phyloP scores from a whole-genome alignment of 2,888 invertebrate species.

The Neoitamus cyanurus region DNA sequence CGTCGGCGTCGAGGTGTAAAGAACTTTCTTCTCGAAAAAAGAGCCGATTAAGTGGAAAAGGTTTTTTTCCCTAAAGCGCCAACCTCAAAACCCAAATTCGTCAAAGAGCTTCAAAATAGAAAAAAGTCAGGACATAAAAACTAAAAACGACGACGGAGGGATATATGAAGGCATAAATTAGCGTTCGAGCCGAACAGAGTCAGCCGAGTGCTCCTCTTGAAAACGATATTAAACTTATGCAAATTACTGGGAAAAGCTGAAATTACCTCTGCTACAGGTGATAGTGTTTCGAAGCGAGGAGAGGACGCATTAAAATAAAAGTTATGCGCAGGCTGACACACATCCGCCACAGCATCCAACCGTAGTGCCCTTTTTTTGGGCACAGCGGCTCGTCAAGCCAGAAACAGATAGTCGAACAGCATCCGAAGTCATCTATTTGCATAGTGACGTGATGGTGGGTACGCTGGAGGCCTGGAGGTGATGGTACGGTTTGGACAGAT shows the following conservation, averaged over 20 bases:
- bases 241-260: constrained; percentile 20
- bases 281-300: neutral
- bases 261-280: constrained; percentile 18
- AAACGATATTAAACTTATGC: constrained; percentile 22
- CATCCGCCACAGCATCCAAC: neutral
- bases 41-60: neutral
- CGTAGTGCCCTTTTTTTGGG: constrained; percentile 24
- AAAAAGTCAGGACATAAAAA: constrained; percentile 12
- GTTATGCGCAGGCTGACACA: constrained; percentile 24
- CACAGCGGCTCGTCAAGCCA: neutral
- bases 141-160: neutral
- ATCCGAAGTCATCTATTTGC: constrained; percentile 16
- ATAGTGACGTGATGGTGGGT: neutral
- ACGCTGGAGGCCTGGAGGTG: neutral
- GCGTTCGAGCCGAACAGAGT: neutral
- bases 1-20: neutral
- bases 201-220: neutral
- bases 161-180: neutral
- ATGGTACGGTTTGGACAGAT: neutral
- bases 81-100: neutral
- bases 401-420: constrained; percentile 6
- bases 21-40: neutral
- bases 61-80: neutral
- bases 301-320: constrained; percentile 10
- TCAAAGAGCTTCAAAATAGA: neutral